A percentile compares a stretch with the other conserved stretches of the same genome.
These are phyloP conservation scores for Drosophila jambulina DNA, from an alignment of 1,140 invertebrate genomes.

Conservation along the genomic window DNA sequence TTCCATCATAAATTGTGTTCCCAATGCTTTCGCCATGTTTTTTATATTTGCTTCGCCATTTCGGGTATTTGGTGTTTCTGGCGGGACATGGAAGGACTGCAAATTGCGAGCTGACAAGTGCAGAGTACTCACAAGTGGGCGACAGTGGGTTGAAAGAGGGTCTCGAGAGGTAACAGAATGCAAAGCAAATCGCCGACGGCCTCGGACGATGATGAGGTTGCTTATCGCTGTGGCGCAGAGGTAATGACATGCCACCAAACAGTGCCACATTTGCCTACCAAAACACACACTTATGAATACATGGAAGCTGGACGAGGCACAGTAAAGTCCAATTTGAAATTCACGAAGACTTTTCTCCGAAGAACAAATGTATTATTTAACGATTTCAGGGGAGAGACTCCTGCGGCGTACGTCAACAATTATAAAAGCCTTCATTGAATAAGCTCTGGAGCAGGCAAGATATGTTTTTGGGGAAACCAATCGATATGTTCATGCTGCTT, in stretches of 20 bases:
- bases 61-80: slow-evolving; percentile 1
- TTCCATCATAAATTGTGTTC: slow-evolving; percentile 34
- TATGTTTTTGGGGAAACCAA: no score
- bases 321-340: background rate
- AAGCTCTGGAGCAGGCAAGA: no score
- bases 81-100: background rate
- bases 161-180: slow-evolving; percentile 45
- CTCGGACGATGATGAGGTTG: slow-evolving; percentile 39
- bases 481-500: background rate
- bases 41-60: background rate
- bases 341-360: no score
- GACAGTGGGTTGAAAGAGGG: background rate
- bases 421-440: background rate
- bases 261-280: background rate
- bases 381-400: background rate
- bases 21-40: slow-evolving; percentile 4
- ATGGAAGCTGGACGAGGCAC: background rate
- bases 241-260: slow-evolving; percentile 23
- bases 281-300: background rate
- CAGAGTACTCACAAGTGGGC: background rate
- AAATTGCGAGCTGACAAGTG: slow-evolving; percentile 11
- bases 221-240: slow-evolving; percentile 29
- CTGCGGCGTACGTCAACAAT: background rate
- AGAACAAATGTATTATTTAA: background rate
- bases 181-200: slow-evolving; percentile 49